Evolutionary conservation across 2,113 vertebrate species (phyloP).

Genomic region (Melozone crissalis): DNA sequence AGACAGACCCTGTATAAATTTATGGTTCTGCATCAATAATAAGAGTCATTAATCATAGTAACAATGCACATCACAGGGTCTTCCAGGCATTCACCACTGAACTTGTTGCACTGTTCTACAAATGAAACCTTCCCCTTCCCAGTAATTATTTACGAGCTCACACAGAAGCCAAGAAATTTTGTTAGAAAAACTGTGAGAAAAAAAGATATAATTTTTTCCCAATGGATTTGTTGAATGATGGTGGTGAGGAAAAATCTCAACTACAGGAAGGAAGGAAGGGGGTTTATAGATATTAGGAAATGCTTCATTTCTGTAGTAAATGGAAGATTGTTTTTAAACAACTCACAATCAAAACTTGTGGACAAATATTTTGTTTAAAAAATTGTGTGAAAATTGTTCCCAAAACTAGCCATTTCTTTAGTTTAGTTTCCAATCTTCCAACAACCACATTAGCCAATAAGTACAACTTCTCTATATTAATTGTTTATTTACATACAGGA

Average conservation of each 20-base stretch:
- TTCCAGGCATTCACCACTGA: neutral
- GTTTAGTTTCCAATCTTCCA: neutral
- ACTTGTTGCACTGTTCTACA: neutral
- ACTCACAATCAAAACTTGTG: neutral
- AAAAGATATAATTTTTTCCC: neutral
- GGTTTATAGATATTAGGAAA: neutral
- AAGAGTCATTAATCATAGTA: constrained; percentile 36
- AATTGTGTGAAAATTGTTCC: neutral
- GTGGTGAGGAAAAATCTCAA: neutral
- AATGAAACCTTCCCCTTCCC: neutral
- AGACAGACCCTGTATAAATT: neutral
- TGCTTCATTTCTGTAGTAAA: neutral
- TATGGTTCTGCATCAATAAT: constrained; percentile 19
- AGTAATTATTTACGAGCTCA: neutral
- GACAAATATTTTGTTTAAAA: neutral
- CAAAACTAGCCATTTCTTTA: neutral
- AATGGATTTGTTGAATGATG: neutral
- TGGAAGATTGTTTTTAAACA: neutral
- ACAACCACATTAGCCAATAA: neutral
- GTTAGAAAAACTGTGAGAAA: neutral
- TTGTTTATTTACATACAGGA: constrained; percentile 6
- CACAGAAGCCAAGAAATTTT: neutral
- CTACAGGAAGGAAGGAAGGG: neutral
- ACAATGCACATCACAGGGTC: neutral
- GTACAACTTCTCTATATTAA: neutral